Evolutionary conservation across 2,113 vertebrate species (phyloP).

Genomic region (Callionymus lyra): DNA sequence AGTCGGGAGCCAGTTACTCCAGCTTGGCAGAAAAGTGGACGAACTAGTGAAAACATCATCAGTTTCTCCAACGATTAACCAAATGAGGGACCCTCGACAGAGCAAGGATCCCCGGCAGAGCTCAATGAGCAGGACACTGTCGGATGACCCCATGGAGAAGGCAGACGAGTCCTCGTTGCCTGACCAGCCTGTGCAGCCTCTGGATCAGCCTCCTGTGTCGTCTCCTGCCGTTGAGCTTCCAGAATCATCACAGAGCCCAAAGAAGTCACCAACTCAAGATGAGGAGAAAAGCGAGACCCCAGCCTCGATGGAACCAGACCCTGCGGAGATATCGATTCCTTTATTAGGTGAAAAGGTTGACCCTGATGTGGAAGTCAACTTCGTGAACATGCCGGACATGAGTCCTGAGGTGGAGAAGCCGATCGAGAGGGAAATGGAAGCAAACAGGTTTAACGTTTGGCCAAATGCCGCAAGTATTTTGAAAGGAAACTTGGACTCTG

Average conservation of each 20-base stretch:
- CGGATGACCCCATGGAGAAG: slow-evolving; percentile 54
- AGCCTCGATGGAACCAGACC: slow-evolving; percentile 47
- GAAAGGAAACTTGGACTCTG: slow-evolving; percentile 46
- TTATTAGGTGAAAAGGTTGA: slow-evolving; percentile 67
- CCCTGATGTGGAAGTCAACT: slow-evolving; percentile 58
- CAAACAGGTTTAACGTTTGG: slow-evolving; percentile 66
- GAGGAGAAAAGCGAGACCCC: slow-evolving; percentile 33
- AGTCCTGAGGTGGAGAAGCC: slow-evolving; percentile 39
- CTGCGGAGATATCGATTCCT: slow-evolving; percentile 57
- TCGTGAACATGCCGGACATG: slow-evolving; percentile 39
- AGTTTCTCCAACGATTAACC: slow-evolving; percentile 62
- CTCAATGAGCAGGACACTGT: slow-evolving; percentile 36
- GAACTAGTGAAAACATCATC: slow-evolving; percentile 57
- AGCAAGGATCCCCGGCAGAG: slow-evolving; percentile 81
- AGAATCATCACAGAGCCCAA: slow-evolving; percentile 21
- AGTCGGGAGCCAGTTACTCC: slow-evolving; percentile 70
- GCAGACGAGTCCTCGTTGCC: slow-evolving; percentile 34
- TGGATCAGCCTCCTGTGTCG: slow-evolving; percentile 14
- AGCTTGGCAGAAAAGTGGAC: slow-evolving; percentile 69
- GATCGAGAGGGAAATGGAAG: slow-evolving; percentile 39
- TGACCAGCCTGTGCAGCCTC: slow-evolving; percentile 10
- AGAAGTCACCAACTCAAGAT: slow-evolving; percentile 20
- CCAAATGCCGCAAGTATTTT: slow-evolving; percentile 70
- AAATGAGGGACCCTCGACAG: slow-evolving; percentile 74
- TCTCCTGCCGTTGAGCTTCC: slow-evolving; percentile 13